A percentile compares a stretch with the other conserved stretches of the same genome.
These are phyloP conservation scores for Tragelaphus strepsiceros DNA, from an alignment of 2,113 vertebrate genomes.

Conservation along the genomic window DNA sequence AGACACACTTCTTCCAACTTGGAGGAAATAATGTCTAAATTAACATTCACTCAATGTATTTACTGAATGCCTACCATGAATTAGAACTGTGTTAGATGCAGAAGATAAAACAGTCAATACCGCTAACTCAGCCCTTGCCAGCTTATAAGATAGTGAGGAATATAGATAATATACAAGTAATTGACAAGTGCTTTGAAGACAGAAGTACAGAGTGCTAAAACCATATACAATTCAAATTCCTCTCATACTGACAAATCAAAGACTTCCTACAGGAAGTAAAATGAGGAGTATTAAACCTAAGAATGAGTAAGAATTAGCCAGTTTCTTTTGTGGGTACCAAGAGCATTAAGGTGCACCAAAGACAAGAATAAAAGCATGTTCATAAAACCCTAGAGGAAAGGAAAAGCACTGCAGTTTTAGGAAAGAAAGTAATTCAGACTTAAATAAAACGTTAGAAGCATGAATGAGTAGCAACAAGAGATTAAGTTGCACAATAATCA, in stretches of 20 bases:
- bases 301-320: background rate
- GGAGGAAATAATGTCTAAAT: background rate
- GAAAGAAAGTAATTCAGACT: background rate
- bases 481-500: background rate
- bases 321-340: background rate
- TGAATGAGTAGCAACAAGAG: background rate
- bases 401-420: background rate
- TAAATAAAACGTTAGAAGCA: background rate
- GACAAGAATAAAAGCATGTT: background rate
- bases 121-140: background rate
- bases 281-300: background rate
- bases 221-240: background rate
- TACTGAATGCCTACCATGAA: background rate
- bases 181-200: background rate
- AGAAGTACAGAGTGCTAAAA: background rate
- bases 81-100: background rate
- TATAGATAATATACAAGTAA: background rate
- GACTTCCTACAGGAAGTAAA: background rate
- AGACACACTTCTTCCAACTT: background rate
- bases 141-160: background rate
- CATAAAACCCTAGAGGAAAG: background rate
- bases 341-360: background rate
- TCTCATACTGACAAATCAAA: background rate
- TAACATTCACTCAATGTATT: background rate
- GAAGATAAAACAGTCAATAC: background rate